A percentile compares a stretch with the other conserved stretches of the same genome.
phyloP scores from a whole-genome alignment of 2,888 invertebrate species.

The Tetragonula carbonaria region DNA sequence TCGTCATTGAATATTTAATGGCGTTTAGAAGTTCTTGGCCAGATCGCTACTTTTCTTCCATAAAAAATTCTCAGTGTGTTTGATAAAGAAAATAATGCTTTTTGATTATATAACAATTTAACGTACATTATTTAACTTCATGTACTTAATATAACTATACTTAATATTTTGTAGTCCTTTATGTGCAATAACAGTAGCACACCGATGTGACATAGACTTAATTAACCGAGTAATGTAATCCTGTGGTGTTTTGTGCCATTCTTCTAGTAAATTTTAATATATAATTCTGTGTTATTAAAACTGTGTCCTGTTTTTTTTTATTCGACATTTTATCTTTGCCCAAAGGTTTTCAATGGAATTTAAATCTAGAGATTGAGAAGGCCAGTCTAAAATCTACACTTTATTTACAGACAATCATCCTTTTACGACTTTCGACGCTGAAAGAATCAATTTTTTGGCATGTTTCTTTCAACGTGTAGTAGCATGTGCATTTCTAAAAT shows the following conservation, averaged over 20 bases:
- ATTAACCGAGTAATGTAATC: no score
- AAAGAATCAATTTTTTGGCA: conserved; percentile 32
- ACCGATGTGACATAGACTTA: no score
- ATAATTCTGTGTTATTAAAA: conserved; percentile 30
- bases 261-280: no score
- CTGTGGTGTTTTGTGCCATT: no score
- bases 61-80: neutral
- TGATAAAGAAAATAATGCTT: no score
- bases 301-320: conserved; percentile 15
- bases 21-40: neutral
- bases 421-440: conserved; percentile 8
- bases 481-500: conserved; percentile 38
- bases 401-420: neutral
- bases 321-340: conserved; percentile 1
- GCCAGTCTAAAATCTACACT: conserved; percentile 13
- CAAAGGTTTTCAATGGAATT: conserved; percentile 49
- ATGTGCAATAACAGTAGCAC: no score
- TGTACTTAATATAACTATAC: neutral
- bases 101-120: no score
- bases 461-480: no score
- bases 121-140: no score
- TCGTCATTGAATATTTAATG: no score
- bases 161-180: neutral
- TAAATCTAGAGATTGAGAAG: conserved; percentile 41
- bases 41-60: neutral